Evolutionary conservation across 2,888 invertebrate genomes (phyloP).

Genomic region (Agelastica alni): DNA sequence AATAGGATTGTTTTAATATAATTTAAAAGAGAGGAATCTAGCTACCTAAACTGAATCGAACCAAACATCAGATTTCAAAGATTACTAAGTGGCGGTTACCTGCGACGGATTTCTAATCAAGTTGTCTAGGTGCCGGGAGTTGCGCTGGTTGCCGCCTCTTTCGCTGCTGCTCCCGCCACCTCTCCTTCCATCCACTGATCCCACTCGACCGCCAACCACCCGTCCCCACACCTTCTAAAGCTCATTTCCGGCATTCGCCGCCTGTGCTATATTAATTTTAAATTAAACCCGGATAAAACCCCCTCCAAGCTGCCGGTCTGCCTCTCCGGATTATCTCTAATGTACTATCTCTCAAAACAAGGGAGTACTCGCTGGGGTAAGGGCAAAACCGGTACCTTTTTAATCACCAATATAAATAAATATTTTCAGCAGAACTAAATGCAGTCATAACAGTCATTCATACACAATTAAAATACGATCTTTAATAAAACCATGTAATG

Average conservation of each 20-base stretch:
- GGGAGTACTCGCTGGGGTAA: background rate
- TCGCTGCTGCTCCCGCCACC: constrained; percentile 11
- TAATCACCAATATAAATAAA: too few species aligned
- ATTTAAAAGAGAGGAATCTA: too few species aligned
- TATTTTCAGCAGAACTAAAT: too few species aligned
- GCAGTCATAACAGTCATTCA: too few species aligned
- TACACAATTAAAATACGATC: too few species aligned
- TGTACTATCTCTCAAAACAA: constrained; percentile 45
- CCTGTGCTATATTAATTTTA: constrained; percentile 73
- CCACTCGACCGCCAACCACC: constrained; percentile 34
- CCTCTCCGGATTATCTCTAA: constrained; percentile 52
- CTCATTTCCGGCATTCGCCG: constrained; percentile 70
- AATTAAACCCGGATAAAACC: constrained; percentile 67
- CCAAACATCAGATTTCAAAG: constrained; percentile 16
- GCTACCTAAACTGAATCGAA: too few species aligned
- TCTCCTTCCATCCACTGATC: constrained; percentile 31
- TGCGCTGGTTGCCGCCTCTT: constrained; percentile 29
- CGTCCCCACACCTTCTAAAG: constrained; percentile 60
- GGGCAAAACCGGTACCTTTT: too few species aligned
- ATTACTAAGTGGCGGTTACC: constrained; percentile 19
- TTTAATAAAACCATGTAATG: too few species aligned
- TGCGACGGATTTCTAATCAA: constrained; percentile 29
- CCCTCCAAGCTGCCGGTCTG: constrained; percentile 42
- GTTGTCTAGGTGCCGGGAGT: constrained; percentile 31
- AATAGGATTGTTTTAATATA: too few species aligned